phyloP scores from a whole-genome alignment of 2,113 vertebrate genomes.

The Trichomycterus rosablanca region DNA sequence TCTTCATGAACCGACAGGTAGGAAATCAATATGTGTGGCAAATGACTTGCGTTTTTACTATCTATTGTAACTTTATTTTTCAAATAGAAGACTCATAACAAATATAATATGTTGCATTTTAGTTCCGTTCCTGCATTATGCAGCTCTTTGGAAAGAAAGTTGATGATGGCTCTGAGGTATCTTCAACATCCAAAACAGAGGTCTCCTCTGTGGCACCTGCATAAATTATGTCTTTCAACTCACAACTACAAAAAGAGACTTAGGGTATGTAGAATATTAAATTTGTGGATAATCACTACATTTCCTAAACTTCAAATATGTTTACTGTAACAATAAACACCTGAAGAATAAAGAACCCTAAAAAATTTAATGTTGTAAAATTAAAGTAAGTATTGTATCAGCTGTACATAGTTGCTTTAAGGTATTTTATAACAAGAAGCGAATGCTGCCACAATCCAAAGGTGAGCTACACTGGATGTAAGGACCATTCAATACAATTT shows the following conservation, averaged over 20 bases:
- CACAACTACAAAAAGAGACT: constrained; percentile 1
- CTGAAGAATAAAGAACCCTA: too few species aligned
- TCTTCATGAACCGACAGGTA: constrained; percentile 90
- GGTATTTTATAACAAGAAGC: constrained; percentile 3
- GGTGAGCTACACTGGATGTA: constrained; percentile 1
- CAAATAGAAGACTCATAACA: background rate
- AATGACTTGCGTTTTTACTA: background rate
- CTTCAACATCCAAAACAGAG: constrained; percentile 80
- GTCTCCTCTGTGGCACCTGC: constrained; percentile 81
- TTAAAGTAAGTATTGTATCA: background rate
- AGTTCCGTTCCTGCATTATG: constrained; percentile 84
- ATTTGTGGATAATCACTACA: constrained; percentile 1
- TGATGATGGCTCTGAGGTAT: constrained; percentile 79
- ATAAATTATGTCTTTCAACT: constrained; percentile 51
- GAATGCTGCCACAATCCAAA: background rate
- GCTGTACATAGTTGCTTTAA: constrained; percentile 3
- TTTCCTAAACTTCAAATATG: constrained; percentile 2
- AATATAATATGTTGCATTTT: constrained; percentile 8
- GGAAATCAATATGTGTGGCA: background rate
- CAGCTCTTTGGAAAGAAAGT: constrained; percentile 82
- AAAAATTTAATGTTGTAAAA: background rate
- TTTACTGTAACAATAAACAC: background rate
- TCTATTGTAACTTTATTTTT: background rate
- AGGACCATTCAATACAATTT: background rate
- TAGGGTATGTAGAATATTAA: background rate